phyloP scores from a whole-genome alignment of 2,797 vertebrate species.

The Pitangus sulphuratus region DNA sequence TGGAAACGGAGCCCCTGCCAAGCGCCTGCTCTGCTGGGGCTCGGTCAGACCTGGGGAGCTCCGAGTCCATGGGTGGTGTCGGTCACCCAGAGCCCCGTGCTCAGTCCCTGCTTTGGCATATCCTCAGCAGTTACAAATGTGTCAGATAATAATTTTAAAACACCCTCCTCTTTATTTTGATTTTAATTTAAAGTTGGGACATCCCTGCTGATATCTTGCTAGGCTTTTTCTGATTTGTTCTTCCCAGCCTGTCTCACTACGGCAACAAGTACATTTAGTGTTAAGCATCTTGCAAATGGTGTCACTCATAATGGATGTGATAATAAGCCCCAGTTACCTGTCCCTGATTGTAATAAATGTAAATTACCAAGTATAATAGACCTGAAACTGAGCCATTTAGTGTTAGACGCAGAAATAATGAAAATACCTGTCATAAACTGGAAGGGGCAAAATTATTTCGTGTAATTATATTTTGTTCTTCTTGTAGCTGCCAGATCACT shows the following conservation, averaged over 20 bases:
- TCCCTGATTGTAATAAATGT: constrained; percentile 10
- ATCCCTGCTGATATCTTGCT: neutral
- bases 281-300: constrained; percentile 21
- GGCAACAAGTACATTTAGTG: neutral
- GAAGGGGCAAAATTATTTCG: neutral
- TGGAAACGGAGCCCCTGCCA: accelerated
- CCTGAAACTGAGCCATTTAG: constrained; percentile 4
- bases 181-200: neutral
- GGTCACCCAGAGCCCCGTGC: neutral
- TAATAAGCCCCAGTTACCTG: constrained; percentile 36
- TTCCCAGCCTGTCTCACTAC: neutral
- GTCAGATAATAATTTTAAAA: neutral
- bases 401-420: constrained; percentile 9
- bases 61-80: accelerated
- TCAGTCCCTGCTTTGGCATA: neutral
- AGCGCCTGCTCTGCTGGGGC: accelerated
- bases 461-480: neutral
- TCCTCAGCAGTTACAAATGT: no score
- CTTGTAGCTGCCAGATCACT: neutral
- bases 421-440: neutral
- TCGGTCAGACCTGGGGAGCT: neutral
- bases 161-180: accelerated
- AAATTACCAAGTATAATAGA: constrained; percentile 20
- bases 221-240: neutral
- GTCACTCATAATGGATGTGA: constrained; percentile 3